phyloP scores from a whole-genome alignment of 2,888 invertebrate genomes.

The Lydus trimaculatus region DNA sequence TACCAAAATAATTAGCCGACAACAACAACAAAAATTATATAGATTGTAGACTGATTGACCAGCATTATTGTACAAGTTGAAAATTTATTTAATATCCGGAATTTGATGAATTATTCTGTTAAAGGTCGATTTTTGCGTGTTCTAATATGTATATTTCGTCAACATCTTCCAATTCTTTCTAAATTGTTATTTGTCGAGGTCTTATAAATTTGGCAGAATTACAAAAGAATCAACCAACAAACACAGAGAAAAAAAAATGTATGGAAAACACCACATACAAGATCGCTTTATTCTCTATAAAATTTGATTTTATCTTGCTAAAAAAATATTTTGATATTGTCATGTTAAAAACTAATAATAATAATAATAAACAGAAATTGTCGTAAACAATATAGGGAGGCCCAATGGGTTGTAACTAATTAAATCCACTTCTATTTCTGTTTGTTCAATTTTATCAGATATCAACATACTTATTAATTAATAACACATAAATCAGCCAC shows the following conservation, averaged over 20 bases:
- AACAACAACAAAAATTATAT: too few relatives aligned
- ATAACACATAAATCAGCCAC: slow-evolving; percentile 20
- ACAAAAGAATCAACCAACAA: slow-evolving; percentile 15
- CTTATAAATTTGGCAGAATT: slow-evolving; percentile 26
- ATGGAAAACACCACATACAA: neutral
- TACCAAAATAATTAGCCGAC: too few relatives aligned
- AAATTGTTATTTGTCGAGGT: slow-evolving; percentile 22
- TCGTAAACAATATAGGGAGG: slow-evolving; percentile 28
- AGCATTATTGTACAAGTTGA: too few relatives aligned
- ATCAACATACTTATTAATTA: slow-evolving; percentile 26
- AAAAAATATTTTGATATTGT: neutral
- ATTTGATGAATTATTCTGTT: neutral
- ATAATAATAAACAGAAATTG: slow-evolving; percentile 17
- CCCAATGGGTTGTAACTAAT: slow-evolving; percentile 30
- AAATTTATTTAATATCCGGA: neutral
- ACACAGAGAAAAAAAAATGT: too few relatives aligned
- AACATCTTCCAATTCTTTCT: slow-evolving; percentile 17
- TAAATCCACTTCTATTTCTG: slow-evolving; percentile 28
- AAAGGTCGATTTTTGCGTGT: neutral
- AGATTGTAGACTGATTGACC: neutral
- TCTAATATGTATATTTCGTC: slow-evolving; percentile 17
- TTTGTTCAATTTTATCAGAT: slow-evolving; percentile 35
- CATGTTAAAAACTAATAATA: slow-evolving; percentile 13
- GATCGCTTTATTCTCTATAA: neutral
- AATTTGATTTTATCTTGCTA: neutral